phyloP scores from a whole-genome alignment of 2,888 invertebrate genomes.

The Metallyticus violacea region DNA sequence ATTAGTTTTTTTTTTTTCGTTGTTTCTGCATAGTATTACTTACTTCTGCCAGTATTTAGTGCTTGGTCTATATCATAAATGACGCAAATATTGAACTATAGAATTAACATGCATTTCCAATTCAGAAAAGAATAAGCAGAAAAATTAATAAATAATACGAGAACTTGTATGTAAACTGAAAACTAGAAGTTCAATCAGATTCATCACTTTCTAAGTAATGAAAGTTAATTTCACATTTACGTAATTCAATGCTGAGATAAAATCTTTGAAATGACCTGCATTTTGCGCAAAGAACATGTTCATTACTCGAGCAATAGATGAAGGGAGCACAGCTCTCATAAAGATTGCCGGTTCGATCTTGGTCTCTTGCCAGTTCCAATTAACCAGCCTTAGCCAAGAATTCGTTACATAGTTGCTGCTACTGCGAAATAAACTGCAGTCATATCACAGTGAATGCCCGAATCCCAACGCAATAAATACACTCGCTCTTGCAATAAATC shows the following conservation, averaged over 20 bases:
- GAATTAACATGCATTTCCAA: too few relatives aligned
- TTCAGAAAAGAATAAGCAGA: too few relatives aligned
- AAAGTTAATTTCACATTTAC: neutral
- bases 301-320: neutral
- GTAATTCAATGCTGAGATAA: too few relatives aligned
- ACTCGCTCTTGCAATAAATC: neutral
- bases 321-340: neutral
- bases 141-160: too few relatives aligned
- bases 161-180: too few relatives aligned
- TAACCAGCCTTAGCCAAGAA: neutral
- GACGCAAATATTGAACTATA: too few relatives aligned
- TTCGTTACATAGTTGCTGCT: neutral
- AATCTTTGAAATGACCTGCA: neutral
- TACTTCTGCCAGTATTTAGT: too few relatives aligned
- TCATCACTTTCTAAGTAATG: too few relatives aligned
- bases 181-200: too few relatives aligned
- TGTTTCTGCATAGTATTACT: too few relatives aligned
- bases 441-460: neutral
- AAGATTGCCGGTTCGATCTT: neutral
- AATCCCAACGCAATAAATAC: neutral
- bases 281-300: neutral
- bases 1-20: too few relatives aligned
- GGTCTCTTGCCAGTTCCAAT: neutral
- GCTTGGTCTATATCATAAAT: too few relatives aligned
- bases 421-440: neutral